Evolutionary conservation across 2,888 invertebrate species (phyloP).

Genomic region (Tetragonisca angustula): DNA sequence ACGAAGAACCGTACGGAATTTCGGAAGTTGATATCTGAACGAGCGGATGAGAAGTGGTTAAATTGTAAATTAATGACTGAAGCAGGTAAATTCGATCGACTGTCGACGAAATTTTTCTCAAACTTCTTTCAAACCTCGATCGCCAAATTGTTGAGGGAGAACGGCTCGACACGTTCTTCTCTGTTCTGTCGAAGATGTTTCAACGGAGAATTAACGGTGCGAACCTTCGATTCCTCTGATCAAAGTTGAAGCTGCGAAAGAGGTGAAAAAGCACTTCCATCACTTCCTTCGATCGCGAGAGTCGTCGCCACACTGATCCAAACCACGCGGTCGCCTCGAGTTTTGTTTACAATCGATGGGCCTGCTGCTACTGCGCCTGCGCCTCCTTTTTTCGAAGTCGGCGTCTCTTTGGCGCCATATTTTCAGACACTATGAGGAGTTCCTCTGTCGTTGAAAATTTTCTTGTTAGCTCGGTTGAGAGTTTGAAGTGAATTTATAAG

Average conservation of each 20-base stretch:
- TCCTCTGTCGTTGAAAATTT: neutral
- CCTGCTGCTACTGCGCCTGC: conserved; percentile 66
- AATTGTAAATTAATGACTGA: neutral
- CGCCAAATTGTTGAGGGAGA: conserved; percentile 7
- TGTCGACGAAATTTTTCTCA: conserved; percentile 17
- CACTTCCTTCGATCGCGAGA: conserved; percentile 54
- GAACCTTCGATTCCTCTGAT: conserved; percentile 45
- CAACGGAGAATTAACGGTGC: conserved; percentile 58
- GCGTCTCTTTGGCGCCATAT: conserved; percentile 44
- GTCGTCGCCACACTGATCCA: conserved; percentile 77
- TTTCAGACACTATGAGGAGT: neutral
- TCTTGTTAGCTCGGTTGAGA: no score
- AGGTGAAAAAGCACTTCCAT: conserved; percentile 5
- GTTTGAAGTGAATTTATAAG: neutral
- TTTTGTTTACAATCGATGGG: conserved; percentile 78
- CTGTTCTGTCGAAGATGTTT: conserved; percentile 10
- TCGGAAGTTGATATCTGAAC: neutral
- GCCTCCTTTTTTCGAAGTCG: conserved; percentile 38
- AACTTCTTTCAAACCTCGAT: conserved; percentile 45
- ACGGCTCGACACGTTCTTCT: conserved; percentile 62
- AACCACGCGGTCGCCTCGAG: conserved; percentile 76
- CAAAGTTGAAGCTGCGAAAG: neutral
- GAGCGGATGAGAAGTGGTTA: neutral
- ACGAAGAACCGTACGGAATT: neutral
- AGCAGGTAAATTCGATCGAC: conserved; percentile 20